phyloP scores from a whole-genome alignment of 2,888 invertebrate genomes.

The Drosophila ochracea region DNA sequence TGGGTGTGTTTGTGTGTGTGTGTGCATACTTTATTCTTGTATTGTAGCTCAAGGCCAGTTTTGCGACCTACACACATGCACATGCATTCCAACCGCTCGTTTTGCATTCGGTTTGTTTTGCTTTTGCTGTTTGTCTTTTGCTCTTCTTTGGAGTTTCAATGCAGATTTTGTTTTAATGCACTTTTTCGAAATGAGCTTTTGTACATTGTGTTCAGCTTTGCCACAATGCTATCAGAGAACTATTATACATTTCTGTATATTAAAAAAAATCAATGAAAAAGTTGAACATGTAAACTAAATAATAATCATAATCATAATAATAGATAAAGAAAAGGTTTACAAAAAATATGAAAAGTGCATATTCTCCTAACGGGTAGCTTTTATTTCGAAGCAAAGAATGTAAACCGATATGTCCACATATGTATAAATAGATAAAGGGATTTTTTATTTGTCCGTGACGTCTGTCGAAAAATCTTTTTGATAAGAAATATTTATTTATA shows the following conservation, averaged over 20 bases:
- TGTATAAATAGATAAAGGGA: not conserved
- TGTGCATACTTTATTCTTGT: not conserved
- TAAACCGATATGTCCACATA: not conserved
- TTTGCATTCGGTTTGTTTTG: slow-evolving; percentile 13
- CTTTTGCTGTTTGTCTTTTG: slow-evolving; percentile 2
- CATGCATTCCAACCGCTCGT: not conserved
- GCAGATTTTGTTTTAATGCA: slow-evolving; percentile 1
- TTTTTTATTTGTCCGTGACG: not conserved
- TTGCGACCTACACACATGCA: not conserved
- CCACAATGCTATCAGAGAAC: not conserved
- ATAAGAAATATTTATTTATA: slow-evolving; percentile 7
- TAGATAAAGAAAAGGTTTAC: not conserved
- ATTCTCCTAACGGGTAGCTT: not conserved
- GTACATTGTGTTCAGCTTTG: slow-evolving; percentile 8
- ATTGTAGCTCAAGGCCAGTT: slow-evolving; percentile 44
- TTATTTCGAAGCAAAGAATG: not conserved
- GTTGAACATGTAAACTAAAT: not conserved
- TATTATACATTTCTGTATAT: not conserved
- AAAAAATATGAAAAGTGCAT: not conserved
- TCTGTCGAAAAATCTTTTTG: not conserved
- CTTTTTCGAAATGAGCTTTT: not conserved
- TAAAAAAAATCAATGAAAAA: not conserved
- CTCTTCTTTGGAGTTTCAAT: not conserved
- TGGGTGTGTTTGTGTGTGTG: not conserved
- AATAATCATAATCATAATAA: not conserved